phyloP scores from a whole-genome alignment of 2,888 invertebrate species.

The Sturmia bella region DNA sequence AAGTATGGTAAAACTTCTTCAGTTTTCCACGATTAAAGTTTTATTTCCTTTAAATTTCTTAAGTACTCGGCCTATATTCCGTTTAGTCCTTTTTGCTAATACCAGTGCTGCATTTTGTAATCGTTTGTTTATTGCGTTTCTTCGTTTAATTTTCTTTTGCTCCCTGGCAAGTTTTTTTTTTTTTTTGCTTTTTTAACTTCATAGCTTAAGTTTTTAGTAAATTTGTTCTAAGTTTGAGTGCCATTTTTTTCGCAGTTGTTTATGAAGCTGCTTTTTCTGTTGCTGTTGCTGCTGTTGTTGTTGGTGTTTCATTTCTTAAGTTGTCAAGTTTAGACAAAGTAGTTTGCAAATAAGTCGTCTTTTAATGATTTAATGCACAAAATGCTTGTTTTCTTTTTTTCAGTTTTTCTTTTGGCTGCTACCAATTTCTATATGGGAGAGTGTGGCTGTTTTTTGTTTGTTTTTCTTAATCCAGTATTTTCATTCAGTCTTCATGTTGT shows the following conservation, averaged over 20 bases:
- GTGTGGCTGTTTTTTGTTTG: slow-evolving; percentile 1
- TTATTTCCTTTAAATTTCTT: slow-evolving; percentile 23
- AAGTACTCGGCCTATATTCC: slow-evolving; percentile 52
- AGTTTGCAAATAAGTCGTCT: slow-evolving; percentile 70
- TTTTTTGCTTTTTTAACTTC: slow-evolving; percentile 41
- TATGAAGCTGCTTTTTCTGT: slow-evolving; percentile 31
- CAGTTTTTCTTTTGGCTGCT: neutral
- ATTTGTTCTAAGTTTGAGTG: slow-evolving; percentile 37
- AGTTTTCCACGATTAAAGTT: too few species aligned
- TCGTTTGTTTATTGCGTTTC: slow-evolving; percentile 68
- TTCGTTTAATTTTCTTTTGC: slow-evolving; percentile 26
- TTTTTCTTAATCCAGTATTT: slow-evolving; percentile 43
- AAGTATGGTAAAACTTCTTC: too few species aligned
- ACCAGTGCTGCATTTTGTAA: slow-evolving; percentile 61
- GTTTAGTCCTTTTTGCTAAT: slow-evolving; percentile 10
- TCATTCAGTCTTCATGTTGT: slow-evolving; percentile 66
- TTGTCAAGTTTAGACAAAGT: slow-evolving; percentile 70
- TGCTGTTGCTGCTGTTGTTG: slow-evolving; percentile 3
- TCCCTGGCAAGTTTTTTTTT: slow-evolving; percentile 25
- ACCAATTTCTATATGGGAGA: slow-evolving; percentile 27
- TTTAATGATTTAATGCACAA: slow-evolving; percentile 69
- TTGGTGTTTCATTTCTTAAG: slow-evolving; percentile 66
- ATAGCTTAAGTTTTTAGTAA: slow-evolving; percentile 55
- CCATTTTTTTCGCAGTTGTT: slow-evolving; percentile 27
- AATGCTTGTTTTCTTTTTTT: slow-evolving; percentile 43